phyloP scores from a whole-genome alignment of 2,113 vertebrate species.

The Trichechus manatus region DNA sequence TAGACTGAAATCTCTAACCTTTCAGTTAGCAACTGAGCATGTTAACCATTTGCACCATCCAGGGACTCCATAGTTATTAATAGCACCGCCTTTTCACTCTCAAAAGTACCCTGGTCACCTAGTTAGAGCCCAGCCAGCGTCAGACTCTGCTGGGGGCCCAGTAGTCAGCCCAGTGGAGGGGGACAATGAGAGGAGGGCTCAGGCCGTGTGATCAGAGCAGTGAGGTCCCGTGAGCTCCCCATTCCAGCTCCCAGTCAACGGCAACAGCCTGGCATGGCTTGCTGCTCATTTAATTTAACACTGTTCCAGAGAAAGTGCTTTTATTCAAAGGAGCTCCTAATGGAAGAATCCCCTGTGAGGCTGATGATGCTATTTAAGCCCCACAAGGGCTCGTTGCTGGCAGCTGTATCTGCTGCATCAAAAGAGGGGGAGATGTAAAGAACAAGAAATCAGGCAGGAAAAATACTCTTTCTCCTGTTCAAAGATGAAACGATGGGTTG shows the following conservation, averaged over 20 bases:
- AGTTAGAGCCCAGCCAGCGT: neutral
- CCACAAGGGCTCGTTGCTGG: neutral
- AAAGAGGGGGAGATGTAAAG: neutral
- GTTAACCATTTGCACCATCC: no score
- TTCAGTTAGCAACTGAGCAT: neutral
- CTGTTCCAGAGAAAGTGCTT: neutral
- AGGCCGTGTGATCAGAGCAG: neutral
- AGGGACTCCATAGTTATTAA: neutral
- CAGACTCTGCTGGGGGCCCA: neutral
- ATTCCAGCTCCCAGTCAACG: neutral
- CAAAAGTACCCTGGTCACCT: neutral
- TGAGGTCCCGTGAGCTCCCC: neutral
- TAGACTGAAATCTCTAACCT: neutral
- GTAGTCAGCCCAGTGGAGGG: neutral
- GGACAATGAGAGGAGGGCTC: neutral
- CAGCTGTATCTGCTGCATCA: neutral
- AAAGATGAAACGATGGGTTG: neutral
- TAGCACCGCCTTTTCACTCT: neutral
- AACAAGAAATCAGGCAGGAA: neutral
- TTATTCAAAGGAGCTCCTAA: neutral
- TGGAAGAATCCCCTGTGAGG: neutral
- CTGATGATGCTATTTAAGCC: neutral
- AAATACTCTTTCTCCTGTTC: neutral
- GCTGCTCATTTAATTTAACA: neutral
- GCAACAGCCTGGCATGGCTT: neutral